phyloP scores from a whole-genome alignment of 1,140 invertebrate genomes.

The Magallana gigas region DNA sequence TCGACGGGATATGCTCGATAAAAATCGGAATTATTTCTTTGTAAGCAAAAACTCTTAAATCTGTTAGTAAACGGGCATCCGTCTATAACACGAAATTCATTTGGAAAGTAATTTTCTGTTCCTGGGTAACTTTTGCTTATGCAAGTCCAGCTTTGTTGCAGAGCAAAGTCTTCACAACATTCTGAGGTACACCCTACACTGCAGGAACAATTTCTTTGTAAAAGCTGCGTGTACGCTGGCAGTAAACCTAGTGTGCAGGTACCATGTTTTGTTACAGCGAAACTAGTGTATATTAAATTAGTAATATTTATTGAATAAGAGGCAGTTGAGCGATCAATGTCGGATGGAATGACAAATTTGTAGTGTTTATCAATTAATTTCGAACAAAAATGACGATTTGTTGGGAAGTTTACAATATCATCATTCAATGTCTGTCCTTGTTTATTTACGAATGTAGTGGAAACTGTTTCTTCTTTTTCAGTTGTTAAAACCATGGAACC shows the following conservation, averaged over 20 bases:
- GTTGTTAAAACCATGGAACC: no score
- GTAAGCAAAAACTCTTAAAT: neutral
- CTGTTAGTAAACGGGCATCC: neutral
- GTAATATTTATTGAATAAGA: neutral
- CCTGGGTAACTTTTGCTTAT: neutral
- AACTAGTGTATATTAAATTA: neutral
- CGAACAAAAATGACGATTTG: neutral
- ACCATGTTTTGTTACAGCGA: neutral
- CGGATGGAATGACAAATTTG: neutral
- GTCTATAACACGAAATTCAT: neutral
- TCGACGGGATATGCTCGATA: neutral
- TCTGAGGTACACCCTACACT: neutral
- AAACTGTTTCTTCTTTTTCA: no score
- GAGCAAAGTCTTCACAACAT: neutral
- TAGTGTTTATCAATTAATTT: no score
- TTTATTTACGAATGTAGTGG: neutral
- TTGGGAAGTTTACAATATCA: neutral
- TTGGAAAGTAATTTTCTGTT: neutral
- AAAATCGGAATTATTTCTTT: neutral
- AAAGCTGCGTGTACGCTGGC: neutral
- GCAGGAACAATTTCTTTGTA: neutral
- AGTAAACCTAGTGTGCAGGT: neutral
- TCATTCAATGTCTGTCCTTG: neutral
- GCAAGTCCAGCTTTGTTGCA: neutral
- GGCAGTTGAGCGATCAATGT: neutral